Conservation (phyloP, 2,888 invertebrate genomes). For the Erebia aethiops region DNA sequence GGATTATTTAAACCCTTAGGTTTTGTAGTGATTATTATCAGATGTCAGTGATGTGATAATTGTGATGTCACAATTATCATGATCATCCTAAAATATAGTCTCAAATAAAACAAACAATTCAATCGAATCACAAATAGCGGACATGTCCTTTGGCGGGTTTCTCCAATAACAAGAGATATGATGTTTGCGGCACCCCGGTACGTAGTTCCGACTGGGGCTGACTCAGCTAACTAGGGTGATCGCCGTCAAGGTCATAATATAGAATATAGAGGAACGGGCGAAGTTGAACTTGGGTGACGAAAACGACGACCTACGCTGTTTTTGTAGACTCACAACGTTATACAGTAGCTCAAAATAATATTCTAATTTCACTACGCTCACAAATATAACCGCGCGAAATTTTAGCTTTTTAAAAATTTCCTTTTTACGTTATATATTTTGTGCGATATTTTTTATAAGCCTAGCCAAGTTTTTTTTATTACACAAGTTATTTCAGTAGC, state of each 20-base stretch:
- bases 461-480: too few relatives aligned
- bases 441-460: too few relatives aligned
- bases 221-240: slow-evolving; percentile 11
- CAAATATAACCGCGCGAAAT: too few relatives aligned
- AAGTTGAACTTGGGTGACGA: not conserved
- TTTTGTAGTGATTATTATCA: not conserved
- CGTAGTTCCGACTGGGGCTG: slow-evolving; percentile 9
- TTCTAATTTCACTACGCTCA: too few relatives aligned
- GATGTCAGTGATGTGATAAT: too few relatives aligned
- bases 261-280: not conserved
- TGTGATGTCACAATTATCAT: too few relatives aligned
- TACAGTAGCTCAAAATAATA: too few relatives aligned
- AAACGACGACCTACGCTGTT: not conserved
- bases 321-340: not conserved
- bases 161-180: slow-evolving; percentile 1
- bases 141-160: not conserved
- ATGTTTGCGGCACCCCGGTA: slow-evolving; percentile 5
- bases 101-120: not conserved
- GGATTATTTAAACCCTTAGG: too few relatives aligned
- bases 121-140: not conserved
- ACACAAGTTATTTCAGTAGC: too few relatives aligned
- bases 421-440: too few relatives aligned
- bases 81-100: too few relatives aligned
- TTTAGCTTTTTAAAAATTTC: too few relatives aligned
- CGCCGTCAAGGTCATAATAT: slow-evolving; percentile 6